phyloP scores from a whole-genome alignment of 2,113 vertebrate species.

The Elachura formosa region DNA sequence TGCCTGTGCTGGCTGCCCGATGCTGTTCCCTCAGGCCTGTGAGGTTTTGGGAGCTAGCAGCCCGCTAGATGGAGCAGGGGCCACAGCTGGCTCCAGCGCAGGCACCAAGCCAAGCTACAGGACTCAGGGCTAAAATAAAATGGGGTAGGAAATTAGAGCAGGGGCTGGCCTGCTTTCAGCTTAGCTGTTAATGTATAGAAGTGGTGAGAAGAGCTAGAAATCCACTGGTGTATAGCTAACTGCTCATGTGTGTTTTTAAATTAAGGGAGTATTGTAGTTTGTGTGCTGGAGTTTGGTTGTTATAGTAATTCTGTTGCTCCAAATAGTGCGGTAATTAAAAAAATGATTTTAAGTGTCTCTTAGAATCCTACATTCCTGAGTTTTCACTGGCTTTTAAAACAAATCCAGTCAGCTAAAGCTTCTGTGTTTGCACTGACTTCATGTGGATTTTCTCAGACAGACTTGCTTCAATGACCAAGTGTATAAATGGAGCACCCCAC shows the following conservation, averaged over 20 bases:
- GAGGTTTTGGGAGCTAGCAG: not conserved
- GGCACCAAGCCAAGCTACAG: fast-evolving
- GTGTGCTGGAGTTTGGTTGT: not conserved
- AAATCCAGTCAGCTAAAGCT: not conserved
- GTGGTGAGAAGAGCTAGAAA: not conserved
- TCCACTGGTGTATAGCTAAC: not conserved
- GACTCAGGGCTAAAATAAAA: not conserved
- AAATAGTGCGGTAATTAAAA: not conserved
- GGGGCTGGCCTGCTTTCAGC: not conserved
- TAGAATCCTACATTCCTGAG: not conserved
- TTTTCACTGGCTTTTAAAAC: not conserved
- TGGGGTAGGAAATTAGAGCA: not conserved
- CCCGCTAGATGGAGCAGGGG: constrained; percentile 59
- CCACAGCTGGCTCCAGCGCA: not conserved
- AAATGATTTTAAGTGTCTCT: not conserved
- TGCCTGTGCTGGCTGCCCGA: not conserved
- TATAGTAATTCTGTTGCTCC: not conserved
- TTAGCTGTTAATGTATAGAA: not conserved
- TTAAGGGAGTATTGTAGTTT: not conserved
- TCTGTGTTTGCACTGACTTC: not conserved
- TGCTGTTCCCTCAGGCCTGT: not conserved
- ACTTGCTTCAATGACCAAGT: not conserved
- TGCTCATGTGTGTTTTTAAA: not conserved
- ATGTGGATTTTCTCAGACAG: not conserved
- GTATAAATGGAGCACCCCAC: not conserved